Base-by-base conservation (phyloP, 2,888 invertebrate species). In the Cheilosia urbana region DNA sequence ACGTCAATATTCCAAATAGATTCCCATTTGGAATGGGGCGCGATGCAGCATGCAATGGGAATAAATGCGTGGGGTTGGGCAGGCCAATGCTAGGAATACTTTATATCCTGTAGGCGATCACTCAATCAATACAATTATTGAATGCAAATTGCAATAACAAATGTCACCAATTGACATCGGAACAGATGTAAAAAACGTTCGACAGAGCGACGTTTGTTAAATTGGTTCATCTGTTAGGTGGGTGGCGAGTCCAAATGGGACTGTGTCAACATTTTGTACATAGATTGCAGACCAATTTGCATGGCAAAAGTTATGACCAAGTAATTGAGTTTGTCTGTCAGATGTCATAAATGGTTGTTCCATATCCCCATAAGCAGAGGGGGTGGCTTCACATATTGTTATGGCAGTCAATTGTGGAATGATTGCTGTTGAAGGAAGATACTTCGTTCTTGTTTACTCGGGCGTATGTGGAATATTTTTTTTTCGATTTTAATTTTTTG, bases 61-160 rank as follows among this genome's bases (percentile, higher is more conserved):
- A n/a, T 6, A 24, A 6, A 17, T 15, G 24, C 42, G 6, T 34
- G 58, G 47, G 57, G n/a, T 37, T 19, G 19, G 17, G 13, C 15
- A 27, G 19, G 47, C 11, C 7, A 7, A 6, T 27, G 3, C 34
- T 13, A 2, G 42, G 1, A 42, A 6, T 6, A 17, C 19, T 47
- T 9, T 7, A 55, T 37, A 47, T 47, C 51, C 65, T 72, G 55
- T 34, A 49, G 60, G 65, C 65, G 47, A 19, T 47, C 57, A 34
- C 51, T 65, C 78, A 73, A 83, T 83, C 73, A 78, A 78, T 73
- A 73, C 78, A 78, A 78, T 83, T 83, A 78, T 83, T 78, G 83
- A 83, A 83, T 83, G 77, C 83, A 83, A 83, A 83, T 83, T 83
- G 78, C 78, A 78, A 78, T 73, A 78, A 83, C 83, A 83, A 83